Evolutionary conservation across 2,888 invertebrate genomes (phyloP).

Genomic region (Pseudococcus jackbeardsleyi): DNA sequence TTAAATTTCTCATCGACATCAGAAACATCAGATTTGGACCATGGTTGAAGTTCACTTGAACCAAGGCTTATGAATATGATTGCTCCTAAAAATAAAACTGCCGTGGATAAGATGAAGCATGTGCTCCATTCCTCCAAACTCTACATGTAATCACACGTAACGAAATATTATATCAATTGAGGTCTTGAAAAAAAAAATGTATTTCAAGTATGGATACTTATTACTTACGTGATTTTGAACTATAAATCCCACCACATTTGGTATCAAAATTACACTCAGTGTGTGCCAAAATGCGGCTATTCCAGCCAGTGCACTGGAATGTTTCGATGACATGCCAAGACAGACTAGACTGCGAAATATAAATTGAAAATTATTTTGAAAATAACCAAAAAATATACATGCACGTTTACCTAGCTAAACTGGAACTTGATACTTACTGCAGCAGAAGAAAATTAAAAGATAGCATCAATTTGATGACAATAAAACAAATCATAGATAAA

Average conservation of each 20-base stretch:
- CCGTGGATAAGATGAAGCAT: neutral
- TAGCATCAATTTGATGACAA: neutral
- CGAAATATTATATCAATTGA: too few species aligned
- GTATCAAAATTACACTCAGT: neutral
- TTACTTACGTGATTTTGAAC: slow-evolving; percentile 1
- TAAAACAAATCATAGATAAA: neutral
- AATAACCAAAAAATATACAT: too few species aligned
- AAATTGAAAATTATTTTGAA: neutral
- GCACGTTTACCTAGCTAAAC: neutral
- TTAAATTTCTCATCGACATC: neutral
- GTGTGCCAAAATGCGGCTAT: neutral
- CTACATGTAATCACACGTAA: neutral
- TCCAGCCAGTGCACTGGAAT: neutral
- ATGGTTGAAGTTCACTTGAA: slow-evolving; percentile 11
- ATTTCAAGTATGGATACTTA: neutral
- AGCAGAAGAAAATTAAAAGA: neutral
- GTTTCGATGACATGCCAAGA: neutral
- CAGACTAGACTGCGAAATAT: neutral
- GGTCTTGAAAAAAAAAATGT: too few species aligned
- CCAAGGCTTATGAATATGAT: neutral
- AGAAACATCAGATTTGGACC: neutral
- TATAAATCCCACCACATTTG: slow-evolving; percentile 1
- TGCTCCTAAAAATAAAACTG: neutral
- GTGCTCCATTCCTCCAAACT: neutral
- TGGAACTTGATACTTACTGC: neutral